These are phyloP conservation scores for Malurus splendens DNA, from an alignment of 2,797 vertebrate species.

Conservation along the genomic window DNA sequence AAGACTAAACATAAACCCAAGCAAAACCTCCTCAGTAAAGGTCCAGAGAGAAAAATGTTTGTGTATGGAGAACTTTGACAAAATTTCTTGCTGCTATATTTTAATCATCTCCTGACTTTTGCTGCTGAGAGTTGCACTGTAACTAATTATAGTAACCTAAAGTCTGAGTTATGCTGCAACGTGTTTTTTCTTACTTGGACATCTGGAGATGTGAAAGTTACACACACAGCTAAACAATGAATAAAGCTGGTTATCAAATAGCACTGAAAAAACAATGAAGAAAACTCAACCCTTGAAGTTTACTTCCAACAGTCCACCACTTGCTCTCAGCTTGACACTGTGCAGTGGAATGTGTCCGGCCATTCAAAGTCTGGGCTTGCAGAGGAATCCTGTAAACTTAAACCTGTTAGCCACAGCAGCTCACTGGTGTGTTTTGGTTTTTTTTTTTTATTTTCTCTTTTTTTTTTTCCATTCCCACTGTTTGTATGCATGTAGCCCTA, in stretches of 20 bases:
- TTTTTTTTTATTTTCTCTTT: background rate
- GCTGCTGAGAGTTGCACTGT: background rate
- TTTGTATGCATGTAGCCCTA: background rate
- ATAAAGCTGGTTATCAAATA: background rate
- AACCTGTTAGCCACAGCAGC: rapidly evolving
- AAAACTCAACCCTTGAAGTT: background rate
- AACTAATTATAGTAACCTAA: background rate
- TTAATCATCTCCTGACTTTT: background rate
- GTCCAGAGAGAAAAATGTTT: background rate
- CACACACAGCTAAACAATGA: background rate
- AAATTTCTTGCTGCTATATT: background rate
- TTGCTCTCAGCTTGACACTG: background rate
- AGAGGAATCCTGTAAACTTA: background rate
- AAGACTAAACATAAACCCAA: background rate
- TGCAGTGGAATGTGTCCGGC: rapidly evolving
- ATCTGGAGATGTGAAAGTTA: background rate
- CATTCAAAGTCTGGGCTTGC: background rate
- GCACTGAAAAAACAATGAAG: background rate
- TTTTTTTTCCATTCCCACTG: rapidly evolving
- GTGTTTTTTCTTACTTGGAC: background rate
- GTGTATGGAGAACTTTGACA: background rate
- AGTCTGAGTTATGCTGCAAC: background rate
- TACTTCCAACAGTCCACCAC: background rate
- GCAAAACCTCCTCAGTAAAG: background rate
- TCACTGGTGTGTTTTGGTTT: background rate